phyloP scores from a whole-genome alignment of 2,113 vertebrate species.

The Vulpes ferrilata region DNA sequence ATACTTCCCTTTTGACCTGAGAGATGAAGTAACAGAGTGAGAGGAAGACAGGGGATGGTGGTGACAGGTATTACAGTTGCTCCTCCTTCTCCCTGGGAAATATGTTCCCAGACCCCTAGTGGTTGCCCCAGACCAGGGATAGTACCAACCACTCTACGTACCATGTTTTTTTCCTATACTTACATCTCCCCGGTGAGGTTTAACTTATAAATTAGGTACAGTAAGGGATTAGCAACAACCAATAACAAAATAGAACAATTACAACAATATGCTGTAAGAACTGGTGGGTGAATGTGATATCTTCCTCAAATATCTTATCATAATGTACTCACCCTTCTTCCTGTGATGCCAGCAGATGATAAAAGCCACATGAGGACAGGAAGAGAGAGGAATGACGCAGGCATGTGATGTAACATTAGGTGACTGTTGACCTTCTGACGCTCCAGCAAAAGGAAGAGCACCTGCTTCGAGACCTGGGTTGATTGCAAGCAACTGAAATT shows the following conservation, averaged over 20 bases:
- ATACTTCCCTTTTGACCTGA: not conserved
- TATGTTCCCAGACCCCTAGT: not conserved
- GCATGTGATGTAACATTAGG: not conserved
- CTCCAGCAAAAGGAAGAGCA: not conserved
- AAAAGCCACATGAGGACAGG: not conserved
- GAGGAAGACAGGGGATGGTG: not conserved
- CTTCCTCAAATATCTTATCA: not conserved
- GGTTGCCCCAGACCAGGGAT: not conserved
- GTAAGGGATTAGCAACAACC: not conserved
- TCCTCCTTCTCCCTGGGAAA: not conserved
- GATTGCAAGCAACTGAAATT: not conserved
- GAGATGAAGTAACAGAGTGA: not conserved
- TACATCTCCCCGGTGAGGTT: not conserved
- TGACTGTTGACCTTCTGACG: not conserved
- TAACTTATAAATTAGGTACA: not conserved
- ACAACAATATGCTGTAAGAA: not conserved
- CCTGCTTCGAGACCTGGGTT: not conserved
- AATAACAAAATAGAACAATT: not conserved
- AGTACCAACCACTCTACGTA: not conserved
- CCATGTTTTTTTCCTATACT: not conserved
- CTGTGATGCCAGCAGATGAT: not conserved
- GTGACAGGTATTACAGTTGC: not conserved
- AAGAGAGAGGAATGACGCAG: not conserved
- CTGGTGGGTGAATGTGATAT: not conserved
- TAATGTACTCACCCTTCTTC: not conserved